A percentile compares a stretch with the other conserved stretches of the same genome.
phyloP scores from a whole-genome alignment of 1,140 invertebrate genomes.

The Drosophila guanche region DNA sequence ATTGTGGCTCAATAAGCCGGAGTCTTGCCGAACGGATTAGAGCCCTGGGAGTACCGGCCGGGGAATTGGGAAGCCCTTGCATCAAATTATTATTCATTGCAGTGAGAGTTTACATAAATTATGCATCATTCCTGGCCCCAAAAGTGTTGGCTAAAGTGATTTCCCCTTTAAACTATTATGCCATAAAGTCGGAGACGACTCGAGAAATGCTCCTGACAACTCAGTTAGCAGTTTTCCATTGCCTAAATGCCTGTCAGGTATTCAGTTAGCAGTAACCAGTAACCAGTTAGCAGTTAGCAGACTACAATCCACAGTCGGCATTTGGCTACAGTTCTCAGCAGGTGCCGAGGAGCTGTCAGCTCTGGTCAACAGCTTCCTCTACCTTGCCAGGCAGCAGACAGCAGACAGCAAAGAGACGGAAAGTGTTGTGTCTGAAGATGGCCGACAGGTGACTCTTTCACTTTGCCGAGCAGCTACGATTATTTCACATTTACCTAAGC shows the following conservation, averaged over 20 bases:
- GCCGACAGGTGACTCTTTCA: constrained; percentile 49
- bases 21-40: constrained; percentile 53
- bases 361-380: constrained; percentile 8
- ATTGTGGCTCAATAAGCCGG: constrained; percentile 72
- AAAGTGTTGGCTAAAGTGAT: constrained; percentile 43
- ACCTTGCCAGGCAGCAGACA: constrained; percentile 12
- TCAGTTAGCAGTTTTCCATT: constrained; percentile 39
- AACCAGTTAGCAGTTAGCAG: constrained; percentile 1
- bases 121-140: constrained; percentile 24
- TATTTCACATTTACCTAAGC: constrained; percentile 9
- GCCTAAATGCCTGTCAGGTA: constrained; percentile 66
- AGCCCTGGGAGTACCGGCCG: constrained; percentile 39
- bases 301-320: constrained; percentile 26
- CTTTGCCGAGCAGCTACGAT: constrained; percentile 10
- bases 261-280: constrained; percentile 40
- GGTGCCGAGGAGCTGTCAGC: constrained; percentile 49
- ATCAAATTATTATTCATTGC: constrained; percentile 76
- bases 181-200: constrained; percentile 14
- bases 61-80: constrained; percentile 48
- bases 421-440: constrained; percentile 52
- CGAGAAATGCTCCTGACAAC: constrained; percentile 51
- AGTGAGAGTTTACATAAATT: constrained; percentile 55
- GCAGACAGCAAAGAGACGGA: background rate
- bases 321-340: constrained; percentile 43
- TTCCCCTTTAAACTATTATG: constrained; percentile 39